Conservation (phyloP, 2,888 invertebrate species). For the Tinea semifulvella region DNA sequence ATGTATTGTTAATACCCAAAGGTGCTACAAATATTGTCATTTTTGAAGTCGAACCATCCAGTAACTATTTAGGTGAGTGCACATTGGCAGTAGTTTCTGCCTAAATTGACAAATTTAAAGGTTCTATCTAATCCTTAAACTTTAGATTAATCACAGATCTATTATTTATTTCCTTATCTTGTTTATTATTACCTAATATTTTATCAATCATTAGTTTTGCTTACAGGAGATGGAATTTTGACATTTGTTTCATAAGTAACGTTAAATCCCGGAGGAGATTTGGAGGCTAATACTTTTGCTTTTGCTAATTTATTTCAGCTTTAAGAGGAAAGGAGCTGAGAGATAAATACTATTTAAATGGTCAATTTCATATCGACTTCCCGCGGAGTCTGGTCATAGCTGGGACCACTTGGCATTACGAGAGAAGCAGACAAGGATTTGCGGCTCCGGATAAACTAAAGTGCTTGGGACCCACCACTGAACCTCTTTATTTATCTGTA, state of each 20-base stretch:
- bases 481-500: slow-evolving; percentile 86
- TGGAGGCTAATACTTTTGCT: too few species aligned
- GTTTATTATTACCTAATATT: too few species aligned
- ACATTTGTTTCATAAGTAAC: too few species aligned
- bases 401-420: slow-evolving; percentile 89
- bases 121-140: too few species aligned
- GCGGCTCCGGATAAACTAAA: slow-evolving; percentile 86
- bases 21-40: slow-evolving; percentile 93
- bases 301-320: slow-evolving; percentile 63
- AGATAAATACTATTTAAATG: slow-evolving; percentile 87
- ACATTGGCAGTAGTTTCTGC: too few species aligned
- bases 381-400: slow-evolving; percentile 82
- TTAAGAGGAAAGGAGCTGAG: slow-evolving; percentile 80
- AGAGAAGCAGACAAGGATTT: slow-evolving; percentile 81
- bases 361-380: slow-evolving; percentile 93
- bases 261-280: too few species aligned
- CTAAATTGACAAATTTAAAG: too few species aligned
- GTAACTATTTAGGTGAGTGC: slow-evolving; percentile 88
- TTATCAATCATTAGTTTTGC: too few species aligned
- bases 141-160: too few species aligned
- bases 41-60: slow-evolving; percentile 80
- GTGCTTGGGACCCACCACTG: slow-evolving; percentile 89
- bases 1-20: slow-evolving; percentile 87
- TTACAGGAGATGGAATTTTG: too few species aligned
- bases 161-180: too few species aligned